These are phyloP conservation scores for Dasyprocta punctata DNA, from an alignment of 2,113 vertebrate species.

Conservation along the genomic window DNA sequence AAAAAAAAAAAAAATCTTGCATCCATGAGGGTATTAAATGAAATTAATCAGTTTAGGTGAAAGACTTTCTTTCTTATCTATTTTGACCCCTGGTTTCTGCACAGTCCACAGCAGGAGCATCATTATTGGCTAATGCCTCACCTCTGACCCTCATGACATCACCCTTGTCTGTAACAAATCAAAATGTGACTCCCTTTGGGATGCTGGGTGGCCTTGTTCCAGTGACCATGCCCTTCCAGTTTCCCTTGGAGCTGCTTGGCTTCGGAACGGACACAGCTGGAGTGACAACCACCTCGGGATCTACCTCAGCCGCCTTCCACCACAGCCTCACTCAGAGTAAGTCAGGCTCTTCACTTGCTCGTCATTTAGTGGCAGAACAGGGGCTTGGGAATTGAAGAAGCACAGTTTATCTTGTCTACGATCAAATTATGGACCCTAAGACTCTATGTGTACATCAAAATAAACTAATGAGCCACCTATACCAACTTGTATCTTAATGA, in stretches of 20 bases:
- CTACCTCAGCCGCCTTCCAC: conserved; percentile 92
- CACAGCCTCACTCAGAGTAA: conserved; percentile 91
- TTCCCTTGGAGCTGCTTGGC: conserved; percentile 94
- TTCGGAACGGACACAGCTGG: conserved; percentile 90
- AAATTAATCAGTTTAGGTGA: conserved; percentile 35
- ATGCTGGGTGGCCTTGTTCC: conserved; percentile 98
- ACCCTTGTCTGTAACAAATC: conserved; percentile 91
- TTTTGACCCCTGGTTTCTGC: conserved; percentile 80
- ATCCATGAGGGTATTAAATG: conserved; percentile 66
- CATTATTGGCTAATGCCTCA: conserved; percentile 91
- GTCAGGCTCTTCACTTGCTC: conserved; percentile 58
- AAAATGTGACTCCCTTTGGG: conserved; percentile 92
- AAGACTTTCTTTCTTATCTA: conserved; percentile 53
- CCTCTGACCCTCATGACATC: conserved; percentile 94
- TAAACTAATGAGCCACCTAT: neutral
- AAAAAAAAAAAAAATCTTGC: neutral
- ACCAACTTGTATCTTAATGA: neutral
- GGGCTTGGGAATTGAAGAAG: neutral
- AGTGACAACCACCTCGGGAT: conserved; percentile 91
- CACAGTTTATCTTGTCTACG: neutral
- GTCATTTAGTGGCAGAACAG: neutral
- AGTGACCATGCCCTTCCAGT: conserved; percentile 97
- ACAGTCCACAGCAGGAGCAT: conserved; percentile 93
- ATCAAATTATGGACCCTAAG: neutral
- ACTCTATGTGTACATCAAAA: neutral